Conservation (phyloP, 1,140 invertebrate species). For the Macrocentrus cingulum region DNA sequence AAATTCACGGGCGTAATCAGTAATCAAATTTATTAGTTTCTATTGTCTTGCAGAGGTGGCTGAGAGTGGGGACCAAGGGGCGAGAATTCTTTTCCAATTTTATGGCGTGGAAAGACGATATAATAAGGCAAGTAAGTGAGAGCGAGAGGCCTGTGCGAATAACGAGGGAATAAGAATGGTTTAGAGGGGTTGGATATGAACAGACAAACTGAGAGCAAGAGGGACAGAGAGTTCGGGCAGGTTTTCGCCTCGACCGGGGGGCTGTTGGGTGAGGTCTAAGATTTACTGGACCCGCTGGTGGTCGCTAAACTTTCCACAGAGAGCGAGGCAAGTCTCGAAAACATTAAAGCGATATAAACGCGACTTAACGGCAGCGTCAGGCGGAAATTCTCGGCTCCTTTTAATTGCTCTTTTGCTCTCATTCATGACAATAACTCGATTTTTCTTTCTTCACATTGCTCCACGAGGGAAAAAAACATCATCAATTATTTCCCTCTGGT, state of each 20-base stretch:
- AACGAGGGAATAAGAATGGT: conserved; percentile 60
- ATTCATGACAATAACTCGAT: conserved; percentile 10
- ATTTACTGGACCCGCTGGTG: conserved; percentile 56
- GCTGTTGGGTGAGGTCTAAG: conserved; percentile 34
- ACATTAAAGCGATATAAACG: conserved; percentile 52
- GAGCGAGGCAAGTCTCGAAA: conserved; percentile 34
- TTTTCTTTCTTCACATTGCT: neutral
- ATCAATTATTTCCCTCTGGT: too few species aligned
- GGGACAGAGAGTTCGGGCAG: conserved; percentile 16
- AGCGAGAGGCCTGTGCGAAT: conserved; percentile 46
- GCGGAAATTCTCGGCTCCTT: conserved; percentile 19
- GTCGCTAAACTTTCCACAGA: conserved; percentile 47
- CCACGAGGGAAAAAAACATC: neutral
- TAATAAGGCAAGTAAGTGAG: conserved; percentile 54
- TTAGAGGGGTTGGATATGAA: conserved; percentile 28
- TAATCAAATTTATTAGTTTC: conserved; percentile 62
- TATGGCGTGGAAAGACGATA: conserved; percentile 61
- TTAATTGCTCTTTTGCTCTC: conserved; percentile 13
- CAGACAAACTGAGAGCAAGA: conserved; percentile 12
- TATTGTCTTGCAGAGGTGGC: conserved; percentile 51
- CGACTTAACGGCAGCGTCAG: conserved; percentile 24
- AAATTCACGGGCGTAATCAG: conserved; percentile 50
- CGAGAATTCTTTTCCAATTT: conserved; percentile 60
- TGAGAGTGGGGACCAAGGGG: conserved; percentile 30
- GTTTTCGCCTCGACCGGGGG: conserved; percentile 25